phyloP scores from a whole-genome alignment of 2,797 vertebrate genomes.

The Erethizon dorsatum region DNA sequence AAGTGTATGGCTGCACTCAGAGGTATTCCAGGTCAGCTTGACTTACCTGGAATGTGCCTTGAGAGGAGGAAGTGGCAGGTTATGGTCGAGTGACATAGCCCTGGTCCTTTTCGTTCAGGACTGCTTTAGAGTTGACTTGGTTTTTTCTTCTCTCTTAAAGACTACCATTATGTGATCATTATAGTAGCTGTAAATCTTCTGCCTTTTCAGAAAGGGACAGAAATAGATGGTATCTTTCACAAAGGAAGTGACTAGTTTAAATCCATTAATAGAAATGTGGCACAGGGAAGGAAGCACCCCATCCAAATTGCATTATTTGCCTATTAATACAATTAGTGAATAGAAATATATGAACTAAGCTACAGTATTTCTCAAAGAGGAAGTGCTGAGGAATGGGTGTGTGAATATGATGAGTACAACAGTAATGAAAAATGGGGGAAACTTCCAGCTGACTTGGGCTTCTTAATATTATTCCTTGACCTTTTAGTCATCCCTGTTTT shows the following conservation, averaged over 20 bases:
- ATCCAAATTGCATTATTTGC: constrained; percentile 46
- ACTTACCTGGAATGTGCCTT: background rate
- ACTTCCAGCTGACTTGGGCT: background rate
- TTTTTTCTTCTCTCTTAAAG: background rate
- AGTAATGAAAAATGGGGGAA: background rate
- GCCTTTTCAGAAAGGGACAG: constrained; percentile 55
- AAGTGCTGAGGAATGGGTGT: constrained; percentile 8
- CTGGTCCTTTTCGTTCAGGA: background rate
- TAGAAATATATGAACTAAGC: background rate
- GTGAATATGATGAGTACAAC: background rate
- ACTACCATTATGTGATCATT: background rate
- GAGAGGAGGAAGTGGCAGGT: background rate
- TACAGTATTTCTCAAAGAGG: constrained; percentile 35
- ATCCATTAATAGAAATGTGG: constrained; percentile 62
- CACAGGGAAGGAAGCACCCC: constrained; percentile 58
- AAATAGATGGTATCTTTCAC: constrained; percentile 62
- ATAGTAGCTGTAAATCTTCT: background rate
- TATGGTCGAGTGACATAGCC: background rate
- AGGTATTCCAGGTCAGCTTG: background rate
- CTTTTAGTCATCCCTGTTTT: background rate
- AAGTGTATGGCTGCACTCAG: background rate
- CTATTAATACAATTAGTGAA: constrained; percentile 42
- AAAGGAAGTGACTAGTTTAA: constrained; percentile 75
- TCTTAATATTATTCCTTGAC: background rate
- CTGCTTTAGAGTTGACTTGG: background rate